Evolutionary conservation across 1,140 invertebrate species (phyloP).

Genomic region (Muscidifurax raptorellus): DNA sequence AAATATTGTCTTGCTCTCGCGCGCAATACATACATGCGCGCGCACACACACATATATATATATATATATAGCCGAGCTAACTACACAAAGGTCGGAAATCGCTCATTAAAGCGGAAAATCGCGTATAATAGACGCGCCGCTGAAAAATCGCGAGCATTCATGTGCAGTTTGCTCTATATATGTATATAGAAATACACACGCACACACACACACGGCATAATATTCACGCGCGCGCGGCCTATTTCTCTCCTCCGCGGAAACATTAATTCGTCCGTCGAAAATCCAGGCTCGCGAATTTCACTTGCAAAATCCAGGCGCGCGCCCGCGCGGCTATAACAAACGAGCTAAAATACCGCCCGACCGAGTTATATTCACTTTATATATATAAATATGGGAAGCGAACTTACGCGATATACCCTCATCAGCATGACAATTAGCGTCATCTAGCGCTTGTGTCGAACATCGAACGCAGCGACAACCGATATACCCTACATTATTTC

Average conservation of each 20-base stretch:
- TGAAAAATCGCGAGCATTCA: neutral
- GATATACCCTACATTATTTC: too few relatives aligned
- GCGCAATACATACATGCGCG: neutral
- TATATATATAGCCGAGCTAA: neutral
- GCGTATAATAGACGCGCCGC: neutral
- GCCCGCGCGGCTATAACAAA: neutral
- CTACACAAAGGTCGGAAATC: neutral
- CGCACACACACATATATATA: too few relatives aligned
- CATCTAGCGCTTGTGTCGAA: slow-evolving; percentile 22
- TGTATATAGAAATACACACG: neutral
- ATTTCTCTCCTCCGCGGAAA: neutral
- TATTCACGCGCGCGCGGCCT: too few relatives aligned
- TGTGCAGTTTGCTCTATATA: neutral
- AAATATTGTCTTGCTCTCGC: slow-evolving; percentile 14
- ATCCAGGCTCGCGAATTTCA: slow-evolving; percentile 20
- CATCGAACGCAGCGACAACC: neutral
- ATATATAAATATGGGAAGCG: slow-evolving; percentile 1
- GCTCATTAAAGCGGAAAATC: neutral
- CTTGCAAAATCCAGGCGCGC: neutral
- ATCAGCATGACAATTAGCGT: slow-evolving; percentile 46
- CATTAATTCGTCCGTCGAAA: slow-evolving; percentile 30
- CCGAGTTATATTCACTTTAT: neutral
- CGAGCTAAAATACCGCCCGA: slow-evolving; percentile 1
- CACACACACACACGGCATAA: neutral
- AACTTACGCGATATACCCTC: slow-evolving; percentile 11